These are phyloP conservation scores for Trochalopteron elliotii DNA, from an alignment of 2,113 vertebrate species.

Conservation along the genomic window DNA sequence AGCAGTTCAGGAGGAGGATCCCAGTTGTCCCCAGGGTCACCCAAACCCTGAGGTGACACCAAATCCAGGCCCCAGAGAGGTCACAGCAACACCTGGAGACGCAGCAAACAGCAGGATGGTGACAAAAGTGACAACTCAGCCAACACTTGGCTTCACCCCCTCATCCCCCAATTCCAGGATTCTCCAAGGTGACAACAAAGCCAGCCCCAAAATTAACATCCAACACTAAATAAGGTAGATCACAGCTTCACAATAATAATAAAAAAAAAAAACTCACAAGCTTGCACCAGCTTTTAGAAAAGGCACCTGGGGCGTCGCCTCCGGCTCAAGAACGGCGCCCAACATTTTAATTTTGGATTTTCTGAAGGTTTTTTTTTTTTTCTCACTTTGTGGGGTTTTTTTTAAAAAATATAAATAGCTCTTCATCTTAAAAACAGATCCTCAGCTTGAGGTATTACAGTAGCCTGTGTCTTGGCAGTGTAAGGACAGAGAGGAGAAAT, in stretches of 20 bases:
- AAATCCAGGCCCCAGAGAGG: background rate
- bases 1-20: background rate
- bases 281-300: slow-evolving; percentile 67
- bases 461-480: slow-evolving; percentile 66
- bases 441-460: slow-evolving; percentile 77
- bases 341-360: slow-evolving; percentile 55
- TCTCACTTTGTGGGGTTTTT: background rate
- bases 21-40: background rate
- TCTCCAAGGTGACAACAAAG: background rate
- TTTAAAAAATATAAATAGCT: slow-evolving; percentile 81
- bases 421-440: slow-evolving; percentile 80
- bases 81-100: background rate
- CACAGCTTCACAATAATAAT: slow-evolving; percentile 23
- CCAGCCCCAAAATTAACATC: background rate
- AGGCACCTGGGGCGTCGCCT: slow-evolving; percentile 71
- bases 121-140: background rate
- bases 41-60: background rate
- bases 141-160: background rate
- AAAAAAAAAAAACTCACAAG: background rate
- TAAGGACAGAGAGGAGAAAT: background rate
- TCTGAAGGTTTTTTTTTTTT: background rate
- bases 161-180: background rate
- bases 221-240: slow-evolving; percentile 46
- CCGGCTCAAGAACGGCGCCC: background rate
- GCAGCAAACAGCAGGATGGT: background rate